Percentiles rank a stretch among this genome's conserved stretches.
Evolutionary conservation across 2,797 vertebrate species (phyloP).

Genomic region (Pipistrellus pipistrellus): DNA sequence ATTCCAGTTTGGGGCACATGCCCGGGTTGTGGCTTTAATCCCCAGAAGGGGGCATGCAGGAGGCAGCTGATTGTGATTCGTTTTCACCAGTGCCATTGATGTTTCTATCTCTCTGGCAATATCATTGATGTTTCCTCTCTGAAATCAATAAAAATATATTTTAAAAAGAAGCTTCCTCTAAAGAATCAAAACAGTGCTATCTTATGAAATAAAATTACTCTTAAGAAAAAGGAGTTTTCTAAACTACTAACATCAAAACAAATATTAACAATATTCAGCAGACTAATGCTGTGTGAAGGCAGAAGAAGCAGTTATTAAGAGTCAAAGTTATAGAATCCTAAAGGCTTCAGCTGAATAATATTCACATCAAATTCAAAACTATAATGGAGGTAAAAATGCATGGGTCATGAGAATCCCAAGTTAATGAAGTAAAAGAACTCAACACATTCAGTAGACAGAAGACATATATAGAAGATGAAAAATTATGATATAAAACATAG

Average conservation of each 20-base stretch:
- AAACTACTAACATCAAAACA: slow-evolving; percentile 23
- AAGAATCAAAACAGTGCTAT: background rate
- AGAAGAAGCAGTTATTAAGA: slow-evolving; percentile 16
- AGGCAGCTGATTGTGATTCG: no score
- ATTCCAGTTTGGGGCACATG: no score
- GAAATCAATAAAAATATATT: no score
- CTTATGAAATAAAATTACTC: slow-evolving; percentile 43
- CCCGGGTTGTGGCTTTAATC: no score
- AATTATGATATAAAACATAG: background rate
- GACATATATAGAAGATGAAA: background rate
- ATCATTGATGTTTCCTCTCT: no score
- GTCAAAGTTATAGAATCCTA: slow-evolving; percentile 10
- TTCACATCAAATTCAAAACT: slow-evolving; percentile 55
- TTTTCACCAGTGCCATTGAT: no score
- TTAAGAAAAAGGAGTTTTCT: slow-evolving; percentile 38
- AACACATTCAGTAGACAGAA: background rate
- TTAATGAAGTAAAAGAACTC: slow-evolving; percentile 30
- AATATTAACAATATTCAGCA: background rate
- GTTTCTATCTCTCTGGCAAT: no score
- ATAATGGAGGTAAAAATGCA: slow-evolving; percentile 9
- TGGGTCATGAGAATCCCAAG: background rate
- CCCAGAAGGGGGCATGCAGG: no score
- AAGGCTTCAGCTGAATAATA: slow-evolving; percentile 19
- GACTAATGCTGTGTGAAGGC: background rate
- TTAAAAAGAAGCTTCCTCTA: background rate